Conservation (phyloP, 2,797 vertebrate genomes). For the Eleutherodactylus coqui region DNA sequence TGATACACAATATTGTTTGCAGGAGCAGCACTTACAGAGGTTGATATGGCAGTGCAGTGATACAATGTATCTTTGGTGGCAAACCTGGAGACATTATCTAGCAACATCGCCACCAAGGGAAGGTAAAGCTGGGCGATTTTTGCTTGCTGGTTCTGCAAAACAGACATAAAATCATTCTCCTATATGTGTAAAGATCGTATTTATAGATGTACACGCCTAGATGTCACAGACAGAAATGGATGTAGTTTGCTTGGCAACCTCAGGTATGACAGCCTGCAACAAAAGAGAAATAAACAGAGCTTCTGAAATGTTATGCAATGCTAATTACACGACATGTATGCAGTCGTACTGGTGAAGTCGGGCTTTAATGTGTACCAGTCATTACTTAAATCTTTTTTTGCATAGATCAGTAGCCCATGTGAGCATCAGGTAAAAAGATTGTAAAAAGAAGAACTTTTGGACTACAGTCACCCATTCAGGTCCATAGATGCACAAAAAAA, state of each 20-base stretch:
- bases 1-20: not conserved
- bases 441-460: no score
- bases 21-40: constrained; percentile 74
- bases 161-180: constrained; percentile 35
- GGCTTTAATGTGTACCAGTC: no score
- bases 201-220: not conserved
- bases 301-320: no score
- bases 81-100: constrained; percentile 90
- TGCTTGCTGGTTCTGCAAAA: constrained; percentile 91
- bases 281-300: no score
- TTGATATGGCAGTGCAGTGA: constrained; percentile 69
- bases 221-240: not conserved
- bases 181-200: not conserved
- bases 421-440: no score
- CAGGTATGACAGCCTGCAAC: not conserved
- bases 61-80: constrained; percentile 72
- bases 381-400: no score
- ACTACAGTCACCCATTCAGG: no score
- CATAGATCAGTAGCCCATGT: no score
- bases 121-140: constrained; percentile 93
- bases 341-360: no score
- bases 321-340: no score
- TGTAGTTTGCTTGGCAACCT: no score
- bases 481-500: no score
- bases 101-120: constrained; percentile 88